These are phyloP conservation scores for Trissolcus basalis DNA, from an alignment of 1,140 invertebrate species.

Conservation along the genomic window DNA sequence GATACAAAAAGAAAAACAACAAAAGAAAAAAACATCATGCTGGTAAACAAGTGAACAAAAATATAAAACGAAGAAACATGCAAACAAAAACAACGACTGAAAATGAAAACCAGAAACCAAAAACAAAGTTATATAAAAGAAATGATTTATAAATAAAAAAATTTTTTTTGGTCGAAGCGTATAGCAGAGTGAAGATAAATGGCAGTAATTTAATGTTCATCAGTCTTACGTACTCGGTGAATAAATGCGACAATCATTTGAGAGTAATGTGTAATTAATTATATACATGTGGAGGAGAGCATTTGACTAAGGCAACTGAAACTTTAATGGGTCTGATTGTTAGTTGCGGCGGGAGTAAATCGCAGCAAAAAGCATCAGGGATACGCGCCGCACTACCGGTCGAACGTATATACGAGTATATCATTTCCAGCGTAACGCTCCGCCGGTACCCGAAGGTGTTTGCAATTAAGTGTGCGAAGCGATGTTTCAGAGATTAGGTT, in stretches of 20 bases:
- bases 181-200: conserved; percentile 24
- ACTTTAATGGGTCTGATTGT: conserved; percentile 46
- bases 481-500: conserved; percentile 10
- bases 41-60: no score
- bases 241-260: conserved; percentile 27
- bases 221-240: conserved; percentile 6
- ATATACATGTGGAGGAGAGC: conserved; percentile 11
- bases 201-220: conserved; percentile 22
- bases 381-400: conserved; percentile 16
- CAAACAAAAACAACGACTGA: no score
- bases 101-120: no score
- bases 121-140: background rate
- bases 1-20: no score
- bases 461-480: conserved; percentile 26
- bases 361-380: conserved; percentile 27
- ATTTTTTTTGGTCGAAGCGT: conserved; percentile 2
- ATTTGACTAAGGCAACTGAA: conserved; percentile 19
- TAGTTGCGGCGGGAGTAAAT: conserved; percentile 27
- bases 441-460: conserved; percentile 4
- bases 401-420: conserved; percentile 18
- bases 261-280: conserved; percentile 46
- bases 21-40: no score
- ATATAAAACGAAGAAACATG: no score
- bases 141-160: background rate
- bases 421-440: conserved; percentile 32